Conservation (phyloP, 2,888 invertebrate genomes). For the Xestobium rufovillosum region DNA sequence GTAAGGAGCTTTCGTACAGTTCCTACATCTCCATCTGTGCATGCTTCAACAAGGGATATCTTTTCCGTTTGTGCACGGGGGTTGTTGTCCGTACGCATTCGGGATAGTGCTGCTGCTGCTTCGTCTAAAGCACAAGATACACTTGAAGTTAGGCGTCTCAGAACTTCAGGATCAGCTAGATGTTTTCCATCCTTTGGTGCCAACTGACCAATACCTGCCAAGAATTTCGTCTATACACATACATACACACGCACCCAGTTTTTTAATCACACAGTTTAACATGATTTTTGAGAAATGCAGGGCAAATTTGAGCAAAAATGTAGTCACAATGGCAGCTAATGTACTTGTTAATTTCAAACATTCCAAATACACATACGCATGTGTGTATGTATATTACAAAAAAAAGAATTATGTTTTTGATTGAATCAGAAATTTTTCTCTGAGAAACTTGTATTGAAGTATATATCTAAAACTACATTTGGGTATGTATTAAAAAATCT, state of each 20-base stretch:
- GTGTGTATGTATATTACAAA: not conserved
- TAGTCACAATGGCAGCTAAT: not conserved
- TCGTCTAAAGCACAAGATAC: slow-evolving; percentile 87
- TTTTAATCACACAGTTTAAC: no score
- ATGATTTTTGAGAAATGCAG: no score
- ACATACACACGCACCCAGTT: no score
- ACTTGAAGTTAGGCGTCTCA: slow-evolving; percentile 78
- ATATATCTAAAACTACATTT: no score
- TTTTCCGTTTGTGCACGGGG: slow-evolving; percentile 29
- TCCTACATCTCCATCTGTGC: slow-evolving; percentile 89
- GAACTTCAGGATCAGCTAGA: slow-evolving; percentile 81
- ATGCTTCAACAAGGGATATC: slow-evolving; percentile 78
- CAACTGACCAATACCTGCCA: slow-evolving; percentile 70
- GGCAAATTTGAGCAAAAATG: not conserved
- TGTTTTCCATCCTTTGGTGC: slow-evolving; percentile 74
- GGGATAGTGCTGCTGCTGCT: slow-evolving; percentile 91
- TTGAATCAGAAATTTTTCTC: no score
- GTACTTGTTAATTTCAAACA: not conserved
- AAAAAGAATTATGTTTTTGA: no score
- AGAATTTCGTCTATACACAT: no score
- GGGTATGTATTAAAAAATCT: no score
- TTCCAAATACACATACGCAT: not conserved
- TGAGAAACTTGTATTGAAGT: no score
- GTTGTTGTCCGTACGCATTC: slow-evolving; percentile 84
- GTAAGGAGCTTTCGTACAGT: slow-evolving; percentile 86